Evolutionary conservation across 2,113 vertebrate species (phyloP).

Genomic region (Chloebia gouldiae): DNA sequence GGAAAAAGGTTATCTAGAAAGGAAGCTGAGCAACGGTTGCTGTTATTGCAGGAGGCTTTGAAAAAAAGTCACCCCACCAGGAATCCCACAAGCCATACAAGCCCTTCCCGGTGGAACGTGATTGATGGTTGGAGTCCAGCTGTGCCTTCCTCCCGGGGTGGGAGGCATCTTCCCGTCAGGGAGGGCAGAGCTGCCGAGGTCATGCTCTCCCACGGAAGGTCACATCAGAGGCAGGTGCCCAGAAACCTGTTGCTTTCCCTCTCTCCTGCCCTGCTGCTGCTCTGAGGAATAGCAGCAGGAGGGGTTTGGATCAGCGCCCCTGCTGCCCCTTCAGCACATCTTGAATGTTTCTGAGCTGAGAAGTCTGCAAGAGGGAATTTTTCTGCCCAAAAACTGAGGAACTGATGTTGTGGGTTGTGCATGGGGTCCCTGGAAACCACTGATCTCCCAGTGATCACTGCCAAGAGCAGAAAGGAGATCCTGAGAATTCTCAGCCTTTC

Average conservation of each 20-base stretch:
- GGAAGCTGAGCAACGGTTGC: constrained; percentile 39
- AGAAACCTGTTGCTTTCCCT: constrained; percentile 14
- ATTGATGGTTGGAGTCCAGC: constrained; percentile 28
- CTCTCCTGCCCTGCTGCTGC: not conserved
- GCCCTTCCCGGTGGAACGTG: not conserved
- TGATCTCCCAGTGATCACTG: not conserved
- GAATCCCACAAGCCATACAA: not conserved
- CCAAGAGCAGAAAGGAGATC: not conserved
- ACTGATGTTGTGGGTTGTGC: not conserved
- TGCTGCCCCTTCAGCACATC: not conserved
- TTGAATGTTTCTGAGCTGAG: not conserved
- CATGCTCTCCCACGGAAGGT: not conserved
- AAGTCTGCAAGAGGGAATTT: not conserved
- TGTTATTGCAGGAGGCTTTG: constrained; percentile 58
- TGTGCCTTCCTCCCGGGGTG: not conserved
- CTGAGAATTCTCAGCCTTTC: not conserved
- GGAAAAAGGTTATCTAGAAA: constrained; percentile 60
- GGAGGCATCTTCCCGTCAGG: not conserved
- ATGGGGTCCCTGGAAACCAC: not conserved
- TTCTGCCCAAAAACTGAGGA: not conserved
- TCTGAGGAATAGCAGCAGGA: not conserved
- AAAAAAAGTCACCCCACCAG: constrained; percentile 27
- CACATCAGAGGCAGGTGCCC: not conserved
- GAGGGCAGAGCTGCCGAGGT: not conserved
- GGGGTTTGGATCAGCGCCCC: not conserved